These are phyloP conservation scores for Platorchestia sp. DNA, from an alignment of 1,140 invertebrate genomes.

Conservation along the genomic window DNA sequence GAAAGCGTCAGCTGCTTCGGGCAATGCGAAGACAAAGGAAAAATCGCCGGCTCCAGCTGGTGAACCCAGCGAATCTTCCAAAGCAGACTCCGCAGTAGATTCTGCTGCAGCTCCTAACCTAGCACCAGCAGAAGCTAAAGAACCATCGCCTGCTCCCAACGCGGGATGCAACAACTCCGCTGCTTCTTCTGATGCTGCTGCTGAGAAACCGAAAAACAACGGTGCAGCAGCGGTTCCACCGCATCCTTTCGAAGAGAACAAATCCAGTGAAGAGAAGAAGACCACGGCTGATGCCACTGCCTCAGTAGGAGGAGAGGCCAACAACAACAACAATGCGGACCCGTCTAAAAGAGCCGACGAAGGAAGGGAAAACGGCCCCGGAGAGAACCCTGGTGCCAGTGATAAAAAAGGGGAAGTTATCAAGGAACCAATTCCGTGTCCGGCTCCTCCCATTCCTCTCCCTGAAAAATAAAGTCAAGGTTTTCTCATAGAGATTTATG, in stretches of 20 bases:
- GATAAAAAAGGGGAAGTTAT: constrained; percentile 16
- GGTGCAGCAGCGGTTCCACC: neutral
- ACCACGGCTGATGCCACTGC: neutral
- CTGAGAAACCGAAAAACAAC: neutral
- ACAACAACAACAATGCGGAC: constrained; percentile 6
- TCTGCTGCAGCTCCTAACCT: neutral
- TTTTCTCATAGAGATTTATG: neutral
- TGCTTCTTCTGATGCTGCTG: neutral
- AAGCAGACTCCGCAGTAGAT: neutral
- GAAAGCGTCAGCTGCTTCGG: constrained; percentile 73
- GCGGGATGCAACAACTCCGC: neutral
- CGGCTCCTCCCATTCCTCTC: constrained; percentile 38
- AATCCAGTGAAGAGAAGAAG: neutral
- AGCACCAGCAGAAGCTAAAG: neutral
- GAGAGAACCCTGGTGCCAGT: neutral
- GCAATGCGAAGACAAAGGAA: constrained; percentile 67
- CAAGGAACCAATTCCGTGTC: constrained; percentile 43
- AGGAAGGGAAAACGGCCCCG: neutral
- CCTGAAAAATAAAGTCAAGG: constrained; percentile 30
- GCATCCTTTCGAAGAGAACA: constrained; percentile 18
- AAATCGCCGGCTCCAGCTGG: constrained; percentile 18
- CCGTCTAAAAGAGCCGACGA: neutral
- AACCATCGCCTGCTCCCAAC: neutral
- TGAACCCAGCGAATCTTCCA: constrained; percentile 27
- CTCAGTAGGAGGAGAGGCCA: neutral